Evolutionary conservation across 2,888 invertebrate species (phyloP), one percentile per base, ranked within the genome.

Genomic region (Hololepta plana): DNA sequence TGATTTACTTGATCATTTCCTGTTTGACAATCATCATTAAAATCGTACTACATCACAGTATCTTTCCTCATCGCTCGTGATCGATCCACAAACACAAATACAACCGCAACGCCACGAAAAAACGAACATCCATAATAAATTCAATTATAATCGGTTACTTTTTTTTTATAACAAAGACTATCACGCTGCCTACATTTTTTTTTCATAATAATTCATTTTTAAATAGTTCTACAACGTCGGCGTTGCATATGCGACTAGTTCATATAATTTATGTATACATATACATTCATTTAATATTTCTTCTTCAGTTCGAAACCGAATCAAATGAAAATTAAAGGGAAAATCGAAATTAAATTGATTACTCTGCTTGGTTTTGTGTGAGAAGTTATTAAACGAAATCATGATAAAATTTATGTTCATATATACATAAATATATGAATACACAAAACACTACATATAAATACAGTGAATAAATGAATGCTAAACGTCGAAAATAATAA

Each of bases 401-500:
- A 31, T 31, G 28, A 28, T 32, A 29, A 32, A 27, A 29, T 26
- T 21, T 23, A 34, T 30, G 20, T 29, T 21, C 24, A 30, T 27
- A 30, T 32, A 32, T 32, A 34, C 36, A 34, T 38, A 32, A 27
- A 34, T 32, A 28, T 35, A 38, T 37, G 40, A 37, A 41, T 47
- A 52, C 51, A 53, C 49, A 49, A 49, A 50, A 48, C 49, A 50
- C 53, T 54, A 53, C 50, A 51, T 38, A 40, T 42, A 43, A 43
- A 44, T 44, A 44, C 40, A 41, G 38, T 31, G 31, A 35, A 46
- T 49, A 22, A 29, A 12, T 27, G 21, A 23, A 31, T 28, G 27
- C 28, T 35, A 29, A 26, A 32, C 20, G 28, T 25, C 8, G 7
- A 15, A 25, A 33, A 34, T 29, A 16, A 40, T 38, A 42, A 38